A percentile compares a stretch with the other conserved stretches of the same genome.
These are phyloP conservation scores for Pyrrhosoma nymphula DNA, from an alignment of 2,888 invertebrate genomes.

Conservation along the genomic window DNA sequence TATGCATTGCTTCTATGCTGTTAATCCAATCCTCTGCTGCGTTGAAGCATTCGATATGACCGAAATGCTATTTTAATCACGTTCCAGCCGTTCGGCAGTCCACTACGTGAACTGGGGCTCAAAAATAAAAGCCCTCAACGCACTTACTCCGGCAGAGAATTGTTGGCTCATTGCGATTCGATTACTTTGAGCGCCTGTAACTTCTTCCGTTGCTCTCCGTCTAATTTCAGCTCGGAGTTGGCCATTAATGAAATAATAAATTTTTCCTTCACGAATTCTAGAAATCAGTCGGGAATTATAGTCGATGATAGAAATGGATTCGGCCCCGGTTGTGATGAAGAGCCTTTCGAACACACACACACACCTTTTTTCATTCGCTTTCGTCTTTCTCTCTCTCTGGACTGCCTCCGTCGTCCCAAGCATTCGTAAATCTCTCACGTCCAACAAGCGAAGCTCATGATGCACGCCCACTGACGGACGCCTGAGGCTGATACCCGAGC, in stretches of 20 bases:
- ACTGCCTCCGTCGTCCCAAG: not conserved
- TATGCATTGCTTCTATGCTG: not conserved
- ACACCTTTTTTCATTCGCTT: not conserved
- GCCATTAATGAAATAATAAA: slow-evolving; percentile 24
- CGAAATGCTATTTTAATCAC: not conserved
- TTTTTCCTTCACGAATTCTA: not conserved
- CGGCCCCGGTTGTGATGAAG: not conserved
- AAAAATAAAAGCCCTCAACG: not conserved
- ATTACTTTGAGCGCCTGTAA: not conserved
- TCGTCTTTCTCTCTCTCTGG: not conserved
- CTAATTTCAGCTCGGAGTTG: not conserved
- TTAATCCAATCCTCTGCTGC: not conserved
- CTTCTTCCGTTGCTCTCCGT: not conserved
- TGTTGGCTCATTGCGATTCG: not conserved
- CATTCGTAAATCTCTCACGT: slow-evolving; percentile 21
- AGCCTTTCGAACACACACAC: not conserved
- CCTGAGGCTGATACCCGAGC: not conserved
- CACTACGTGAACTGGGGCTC: not conserved
- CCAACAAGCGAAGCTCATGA: not conserved
- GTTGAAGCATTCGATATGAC: not conserved
- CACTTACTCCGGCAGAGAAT: not conserved
- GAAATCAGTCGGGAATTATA: not conserved
- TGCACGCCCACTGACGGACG: not conserved
- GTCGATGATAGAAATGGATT: not conserved
- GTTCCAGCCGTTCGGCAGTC: not conserved